Conservation (phyloP, 2,113 vertebrate genomes). For the Oophaga pumilio region DNA sequence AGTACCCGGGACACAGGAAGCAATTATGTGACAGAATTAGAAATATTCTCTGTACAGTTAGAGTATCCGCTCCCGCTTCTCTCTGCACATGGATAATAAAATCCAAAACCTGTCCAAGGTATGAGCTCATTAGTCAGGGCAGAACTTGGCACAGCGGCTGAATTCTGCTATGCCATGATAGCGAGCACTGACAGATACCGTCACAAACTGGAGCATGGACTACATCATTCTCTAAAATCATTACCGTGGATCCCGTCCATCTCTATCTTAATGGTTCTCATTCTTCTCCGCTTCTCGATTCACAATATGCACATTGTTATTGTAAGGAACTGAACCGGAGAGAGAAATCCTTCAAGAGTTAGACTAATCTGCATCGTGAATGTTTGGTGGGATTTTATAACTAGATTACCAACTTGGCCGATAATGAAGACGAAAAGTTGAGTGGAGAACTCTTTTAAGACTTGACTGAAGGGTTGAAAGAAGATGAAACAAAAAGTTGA, state of each 20-base stretch:
- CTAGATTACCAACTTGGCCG: conserved; percentile 1
- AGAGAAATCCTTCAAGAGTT: conserved; percentile 33
- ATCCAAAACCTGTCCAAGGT: background rate
- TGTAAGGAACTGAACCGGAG: conserved; percentile 10
- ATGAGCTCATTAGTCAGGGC: conserved; percentile 24
- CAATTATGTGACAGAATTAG: conserved; percentile 40
- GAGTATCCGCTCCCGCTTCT: conserved; percentile 39
- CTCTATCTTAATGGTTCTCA: conserved; percentile 18
- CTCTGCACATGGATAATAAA: conserved; percentile 30
- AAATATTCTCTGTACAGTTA: background rate
- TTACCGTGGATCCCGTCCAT: conserved; percentile 7
- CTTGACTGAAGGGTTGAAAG: background rate
- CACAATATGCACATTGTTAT: conserved; percentile 1
- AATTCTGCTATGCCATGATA: conserved; percentile 21
- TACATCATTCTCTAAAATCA: background rate
- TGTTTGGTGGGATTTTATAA: background rate
- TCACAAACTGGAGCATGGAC: background rate
- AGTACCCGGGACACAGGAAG: conserved; percentile 39
- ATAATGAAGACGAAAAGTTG: background rate
- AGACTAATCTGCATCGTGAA: background rate
- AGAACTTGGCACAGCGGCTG: background rate
- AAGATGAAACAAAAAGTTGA: background rate
- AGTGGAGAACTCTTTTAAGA: background rate
- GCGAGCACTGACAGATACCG: conserved; percentile 4
- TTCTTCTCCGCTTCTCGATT: background rate